These are phyloP conservation scores for Machimus atricapillus DNA, from an alignment of 2,888 invertebrate species.

Conservation along the genomic window DNA sequence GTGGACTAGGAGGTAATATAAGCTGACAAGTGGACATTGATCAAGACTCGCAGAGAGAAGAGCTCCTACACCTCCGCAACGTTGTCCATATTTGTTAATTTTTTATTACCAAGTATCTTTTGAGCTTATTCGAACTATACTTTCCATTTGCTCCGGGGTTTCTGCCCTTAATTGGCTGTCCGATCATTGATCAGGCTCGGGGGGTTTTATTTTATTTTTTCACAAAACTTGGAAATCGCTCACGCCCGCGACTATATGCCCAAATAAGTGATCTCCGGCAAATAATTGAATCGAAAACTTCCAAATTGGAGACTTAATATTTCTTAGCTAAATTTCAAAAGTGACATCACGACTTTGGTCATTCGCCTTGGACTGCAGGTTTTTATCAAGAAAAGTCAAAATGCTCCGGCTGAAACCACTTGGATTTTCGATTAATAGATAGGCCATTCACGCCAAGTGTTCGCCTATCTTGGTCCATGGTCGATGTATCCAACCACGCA, in stretches of 20 bases:
- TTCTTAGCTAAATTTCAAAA: neutral
- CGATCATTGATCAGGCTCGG: neutral
- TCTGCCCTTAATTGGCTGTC: constrained; percentile 14
- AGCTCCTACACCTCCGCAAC: constrained; percentile 17
- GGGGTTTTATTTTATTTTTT: neutral
- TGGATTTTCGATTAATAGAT: neutral
- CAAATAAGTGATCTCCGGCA: constrained; percentile 23
- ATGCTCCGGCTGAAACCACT: neutral
- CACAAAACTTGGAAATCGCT: neutral
- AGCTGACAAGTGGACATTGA: constrained; percentile 5
- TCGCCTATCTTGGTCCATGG: neutral
- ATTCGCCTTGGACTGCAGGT: neutral
- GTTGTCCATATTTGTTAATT: constrained; percentile 32
- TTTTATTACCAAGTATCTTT: neutral
- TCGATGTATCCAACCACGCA: neutral
- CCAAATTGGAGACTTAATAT: constrained; percentile 2
- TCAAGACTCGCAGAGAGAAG: neutral
- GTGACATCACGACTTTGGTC: constrained; percentile 26
- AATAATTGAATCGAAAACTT: constrained; percentile 15
- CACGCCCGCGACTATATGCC: constrained; percentile 27
- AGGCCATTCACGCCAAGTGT: neutral
- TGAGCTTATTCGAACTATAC: neutral
- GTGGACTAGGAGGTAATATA: neutral
- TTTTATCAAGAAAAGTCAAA: neutral
- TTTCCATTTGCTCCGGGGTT: neutral